Conservation (phyloP, 2,888 invertebrate species). For the Metalampra italica region DNA sequence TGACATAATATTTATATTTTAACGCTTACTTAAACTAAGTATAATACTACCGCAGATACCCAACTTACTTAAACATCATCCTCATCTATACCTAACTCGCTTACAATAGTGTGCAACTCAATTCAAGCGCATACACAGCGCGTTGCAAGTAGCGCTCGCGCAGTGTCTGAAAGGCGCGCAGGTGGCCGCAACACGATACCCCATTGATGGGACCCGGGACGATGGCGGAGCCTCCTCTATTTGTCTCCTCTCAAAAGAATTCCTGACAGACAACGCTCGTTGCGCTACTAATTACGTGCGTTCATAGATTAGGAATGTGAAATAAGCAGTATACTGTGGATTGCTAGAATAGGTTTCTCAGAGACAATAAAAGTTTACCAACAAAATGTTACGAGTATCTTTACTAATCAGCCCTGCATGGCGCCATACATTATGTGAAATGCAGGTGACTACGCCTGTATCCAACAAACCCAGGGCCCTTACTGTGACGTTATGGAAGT, state of each 20-base stretch:
- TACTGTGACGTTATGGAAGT: no score
- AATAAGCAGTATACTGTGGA: no score
- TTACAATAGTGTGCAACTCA: not conserved
- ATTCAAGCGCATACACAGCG: slow-evolving; percentile 9
- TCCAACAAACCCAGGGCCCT: no score
- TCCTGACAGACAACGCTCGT: slow-evolving; percentile 69
- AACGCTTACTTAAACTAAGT: no score
- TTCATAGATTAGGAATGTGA: slow-evolving; percentile 41
- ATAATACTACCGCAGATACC: no score
- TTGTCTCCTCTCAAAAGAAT: slow-evolving; percentile 72
- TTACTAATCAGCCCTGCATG: no score
- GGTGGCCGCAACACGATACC: slow-evolving; percentile 76
- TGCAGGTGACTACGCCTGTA: no score
- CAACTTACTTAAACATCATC: no score
- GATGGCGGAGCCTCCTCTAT: slow-evolving; percentile 54
- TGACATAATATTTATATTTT: no score
- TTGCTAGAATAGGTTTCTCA: not conserved
- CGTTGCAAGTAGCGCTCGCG: slow-evolving; percentile 1
- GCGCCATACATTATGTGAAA: no score
- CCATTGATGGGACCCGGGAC: slow-evolving; percentile 50
- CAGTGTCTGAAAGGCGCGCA: slow-evolving; percentile 43
- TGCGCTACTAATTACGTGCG: slow-evolving; percentile 69
- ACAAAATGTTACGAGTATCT: no score
- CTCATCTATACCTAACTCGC: not conserved
- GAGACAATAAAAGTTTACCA: not conserved